phyloP scores from a whole-genome alignment of 2,113 vertebrate species.

The Lepisosteus osseus region DNA sequence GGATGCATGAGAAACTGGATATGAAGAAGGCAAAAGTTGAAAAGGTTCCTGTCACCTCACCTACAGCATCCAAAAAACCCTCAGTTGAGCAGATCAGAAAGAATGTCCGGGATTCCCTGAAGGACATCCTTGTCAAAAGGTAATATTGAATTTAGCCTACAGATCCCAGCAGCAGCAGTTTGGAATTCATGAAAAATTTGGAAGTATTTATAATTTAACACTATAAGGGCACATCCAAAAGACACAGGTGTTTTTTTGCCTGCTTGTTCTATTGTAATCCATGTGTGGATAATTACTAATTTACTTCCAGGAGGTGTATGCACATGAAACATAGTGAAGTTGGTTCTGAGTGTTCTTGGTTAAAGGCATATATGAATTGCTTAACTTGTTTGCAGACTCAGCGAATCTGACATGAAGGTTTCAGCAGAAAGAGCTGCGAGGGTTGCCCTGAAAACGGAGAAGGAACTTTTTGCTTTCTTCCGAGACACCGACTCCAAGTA shows the following conservation, averaged over 20 bases:
- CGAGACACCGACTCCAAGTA: constrained; percentile 96
- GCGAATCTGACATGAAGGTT: constrained; percentile 85
- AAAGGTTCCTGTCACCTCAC: constrained; percentile 32
- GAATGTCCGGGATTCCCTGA: constrained; percentile 89
- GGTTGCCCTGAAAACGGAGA: constrained; percentile 88
- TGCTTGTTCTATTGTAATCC: too few species aligned
- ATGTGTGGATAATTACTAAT: too few species aligned
- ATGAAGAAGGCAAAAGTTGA: constrained; percentile 76
- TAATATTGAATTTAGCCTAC: constrained; percentile 33
- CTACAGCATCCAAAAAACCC: constrained; percentile 80
- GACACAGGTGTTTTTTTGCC: too few species aligned
- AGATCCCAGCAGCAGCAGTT: too few species aligned
- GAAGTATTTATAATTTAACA: too few species aligned
- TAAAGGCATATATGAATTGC: too few species aligned
- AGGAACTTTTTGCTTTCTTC: constrained; percentile 90
- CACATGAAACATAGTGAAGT: too few species aligned
- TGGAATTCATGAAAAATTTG: too few species aligned
- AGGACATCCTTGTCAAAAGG: constrained; percentile 93
- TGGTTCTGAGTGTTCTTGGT: too few species aligned
- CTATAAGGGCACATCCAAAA: too few species aligned
- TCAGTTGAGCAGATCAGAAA: constrained; percentile 91
- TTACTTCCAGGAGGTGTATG: too few species aligned
- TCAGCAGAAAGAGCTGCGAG: constrained; percentile 85
- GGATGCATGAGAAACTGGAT: constrained; percentile 72
- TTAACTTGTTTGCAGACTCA: constrained; percentile 66